Conservation (phyloP, 1,140 invertebrate genomes). For the Eriocheir sinensis region DNA sequence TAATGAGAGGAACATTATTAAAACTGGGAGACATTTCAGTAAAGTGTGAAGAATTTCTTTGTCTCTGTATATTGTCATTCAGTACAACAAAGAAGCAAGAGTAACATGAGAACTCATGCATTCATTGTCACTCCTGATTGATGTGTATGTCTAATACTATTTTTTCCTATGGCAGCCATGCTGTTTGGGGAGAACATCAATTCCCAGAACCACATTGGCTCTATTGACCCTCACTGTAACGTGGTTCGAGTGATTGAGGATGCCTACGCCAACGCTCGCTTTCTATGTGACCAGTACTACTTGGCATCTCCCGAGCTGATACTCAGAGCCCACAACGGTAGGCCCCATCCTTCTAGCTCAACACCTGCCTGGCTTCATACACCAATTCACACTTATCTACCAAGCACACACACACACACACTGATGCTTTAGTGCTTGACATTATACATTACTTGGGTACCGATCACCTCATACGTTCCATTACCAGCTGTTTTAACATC, state of each 20-base stretch:
- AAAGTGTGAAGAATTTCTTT: background rate
- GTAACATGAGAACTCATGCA: background rate
- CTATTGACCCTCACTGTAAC: slow-evolving; percentile 96
- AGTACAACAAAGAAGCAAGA: background rate
- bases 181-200: slow-evolving; percentile 89
- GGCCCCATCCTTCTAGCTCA: no score
- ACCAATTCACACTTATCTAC: no score
- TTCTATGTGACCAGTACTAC: slow-evolving; percentile 99
- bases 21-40: no score
- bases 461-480: no score
- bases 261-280: slow-evolving; percentile 98
- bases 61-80: background rate
- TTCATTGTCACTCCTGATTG: no score
- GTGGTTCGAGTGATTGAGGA: slow-evolving; percentile 89
- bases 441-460: no score
- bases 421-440: no score
- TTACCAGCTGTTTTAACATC: no score
- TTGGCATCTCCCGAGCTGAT: slow-evolving; percentile 93
- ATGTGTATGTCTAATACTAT: background rate
- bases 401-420: no score
- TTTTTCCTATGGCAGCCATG: slow-evolving; percentile 86
- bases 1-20: background rate
- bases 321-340: slow-evolving; percentile 84
- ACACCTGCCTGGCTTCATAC: no score
- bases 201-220: slow-evolving; percentile 93